Percentiles rank a stretch among this genome's conserved stretches.
Conservation (phyloP, 2,797 vertebrate species). For the Passerculus sandwichensis region DNA sequence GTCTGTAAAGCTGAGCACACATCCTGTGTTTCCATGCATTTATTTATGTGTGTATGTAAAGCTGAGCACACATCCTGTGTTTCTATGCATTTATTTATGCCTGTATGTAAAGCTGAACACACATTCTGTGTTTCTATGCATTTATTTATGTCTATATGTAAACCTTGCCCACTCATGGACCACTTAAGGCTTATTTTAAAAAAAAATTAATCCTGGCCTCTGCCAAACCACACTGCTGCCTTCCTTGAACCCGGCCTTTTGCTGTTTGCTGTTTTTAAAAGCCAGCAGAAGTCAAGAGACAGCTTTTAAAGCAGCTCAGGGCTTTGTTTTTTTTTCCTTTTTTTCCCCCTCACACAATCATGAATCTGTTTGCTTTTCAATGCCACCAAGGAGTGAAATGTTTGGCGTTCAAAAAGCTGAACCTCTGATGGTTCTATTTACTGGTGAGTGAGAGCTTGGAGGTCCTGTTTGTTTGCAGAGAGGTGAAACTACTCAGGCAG, state of each 20-base stretch:
- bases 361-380: conserved; percentile 12
- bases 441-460: background rate
- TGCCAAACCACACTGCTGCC: background rate
- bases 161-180: background rate
- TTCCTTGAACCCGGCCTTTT: conserved; percentile 32
- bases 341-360: background rate
- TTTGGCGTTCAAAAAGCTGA: background rate
- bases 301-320: background rate
- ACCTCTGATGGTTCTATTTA: background rate
- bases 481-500: conserved; percentile 44
- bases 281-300: conserved; percentile 16
- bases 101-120: fast-evolving
- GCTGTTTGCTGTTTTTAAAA: background rate
- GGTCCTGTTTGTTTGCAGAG: conserved; percentile 18
- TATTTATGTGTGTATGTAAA: no score
- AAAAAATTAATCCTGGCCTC: background rate
- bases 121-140: background rate
- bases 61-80: background rate
- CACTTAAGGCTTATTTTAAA: background rate
- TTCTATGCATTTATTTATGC: background rate
- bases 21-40: background rate
- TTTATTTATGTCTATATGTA: fast-evolving
- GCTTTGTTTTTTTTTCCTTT: background rate
- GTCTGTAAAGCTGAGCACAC: no score
- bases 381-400: background rate